Conservation (phyloP, 1,140 invertebrate genomes). For the Capitella teleta region DNA sequence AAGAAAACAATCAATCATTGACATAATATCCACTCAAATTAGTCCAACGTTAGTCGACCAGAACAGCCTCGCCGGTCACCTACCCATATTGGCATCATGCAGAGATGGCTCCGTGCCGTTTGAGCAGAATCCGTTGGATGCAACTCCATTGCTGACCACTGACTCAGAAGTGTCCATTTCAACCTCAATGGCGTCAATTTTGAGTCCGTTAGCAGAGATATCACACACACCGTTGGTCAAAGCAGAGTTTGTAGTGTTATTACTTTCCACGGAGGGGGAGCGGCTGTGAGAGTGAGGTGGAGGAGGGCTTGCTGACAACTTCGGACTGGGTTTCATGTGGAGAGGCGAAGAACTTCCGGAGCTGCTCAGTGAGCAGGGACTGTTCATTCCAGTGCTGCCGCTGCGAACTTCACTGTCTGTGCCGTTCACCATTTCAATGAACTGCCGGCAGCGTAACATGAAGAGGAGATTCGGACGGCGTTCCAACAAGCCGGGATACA, state of each 20-base stretch:
- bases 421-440: constrained; percentile 69
- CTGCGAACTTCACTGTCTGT: constrained; percentile 34
- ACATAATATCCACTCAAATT: too few relatives aligned
- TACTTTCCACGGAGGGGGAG: constrained; percentile 41
- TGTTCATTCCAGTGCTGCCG: constrained; percentile 14
- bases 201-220: constrained; percentile 5
- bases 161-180: constrained; percentile 46
- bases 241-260: constrained; percentile 47
- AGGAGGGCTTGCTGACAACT: constrained; percentile 54
- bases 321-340: constrained; percentile 16
- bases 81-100: constrained; percentile 38
- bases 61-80: constrained; percentile 9
- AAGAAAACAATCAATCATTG: too few relatives aligned
- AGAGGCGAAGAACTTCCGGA: constrained; percentile 19
- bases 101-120: constrained; percentile 47
- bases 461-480: constrained; percentile 82
- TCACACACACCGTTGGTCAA: constrained; percentile 29
- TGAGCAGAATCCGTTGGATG: constrained; percentile 47
- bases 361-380: constrained; percentile 17
- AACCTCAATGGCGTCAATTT: constrained; percentile 44
- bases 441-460: constrained; percentile 90
- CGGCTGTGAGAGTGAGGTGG: constrained; percentile 46
- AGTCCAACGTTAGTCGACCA: too few relatives aligned
- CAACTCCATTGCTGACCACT: constrained; percentile 45
- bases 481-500: constrained; percentile 84